phyloP scores from a whole-genome alignment of 1,140 invertebrate species.

The Drosophila bocqueti region DNA sequence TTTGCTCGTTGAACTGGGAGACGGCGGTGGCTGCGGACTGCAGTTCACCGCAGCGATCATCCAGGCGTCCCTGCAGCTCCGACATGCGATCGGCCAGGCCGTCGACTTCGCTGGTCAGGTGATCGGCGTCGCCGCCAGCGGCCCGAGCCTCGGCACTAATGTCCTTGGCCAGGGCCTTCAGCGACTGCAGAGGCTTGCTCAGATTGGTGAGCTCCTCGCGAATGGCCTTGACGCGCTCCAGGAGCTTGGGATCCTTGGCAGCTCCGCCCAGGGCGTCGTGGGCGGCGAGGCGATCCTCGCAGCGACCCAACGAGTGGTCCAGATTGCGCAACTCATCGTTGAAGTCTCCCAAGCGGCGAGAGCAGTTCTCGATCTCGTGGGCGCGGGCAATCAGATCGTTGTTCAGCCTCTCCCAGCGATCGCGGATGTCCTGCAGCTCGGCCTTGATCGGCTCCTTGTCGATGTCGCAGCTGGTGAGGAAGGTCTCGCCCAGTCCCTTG shows the following conservation, averaged over 20 bases:
- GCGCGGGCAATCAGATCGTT: slow-evolving; percentile 89
- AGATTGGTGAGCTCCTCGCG: slow-evolving; percentile 91
- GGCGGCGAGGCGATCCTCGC: slow-evolving; percentile 94
- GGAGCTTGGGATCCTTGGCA: slow-evolving; percentile 92
- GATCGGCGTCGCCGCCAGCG: slow-evolving; percentile 89
- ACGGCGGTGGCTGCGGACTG: slow-evolving; percentile 95
- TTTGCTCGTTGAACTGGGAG: slow-evolving; percentile 94
- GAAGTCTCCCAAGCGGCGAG: slow-evolving; percentile 93
- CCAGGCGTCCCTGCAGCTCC: slow-evolving; percentile 91
- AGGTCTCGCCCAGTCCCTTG: slow-evolving; percentile 93
- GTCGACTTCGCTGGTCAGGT: slow-evolving; percentile 92
- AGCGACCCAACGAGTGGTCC: slow-evolving; percentile 92
- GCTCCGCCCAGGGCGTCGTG: slow-evolving; percentile 92
- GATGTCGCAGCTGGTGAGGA: slow-evolving; percentile 93
- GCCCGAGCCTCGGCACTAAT: slow-evolving; percentile 90
- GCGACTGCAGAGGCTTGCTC: slow-evolving; percentile 91
- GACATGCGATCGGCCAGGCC: slow-evolving; percentile 91
- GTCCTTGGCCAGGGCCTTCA: slow-evolving; percentile 90
- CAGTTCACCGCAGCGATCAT: slow-evolving; percentile 92
- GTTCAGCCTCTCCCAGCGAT: slow-evolving; percentile 95
- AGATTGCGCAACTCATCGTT: slow-evolving; percentile 93
- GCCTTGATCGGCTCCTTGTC: slow-evolving; percentile 95
- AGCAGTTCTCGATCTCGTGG: slow-evolving; percentile 93
- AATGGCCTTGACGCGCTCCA: slow-evolving; percentile 92
- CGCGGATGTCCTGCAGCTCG: slow-evolving; percentile 92